These are phyloP conservation scores for Heterodera filipjevi DNA, from an alignment of 2,888 invertebrate genomes.

Conservation along the genomic window DNA sequence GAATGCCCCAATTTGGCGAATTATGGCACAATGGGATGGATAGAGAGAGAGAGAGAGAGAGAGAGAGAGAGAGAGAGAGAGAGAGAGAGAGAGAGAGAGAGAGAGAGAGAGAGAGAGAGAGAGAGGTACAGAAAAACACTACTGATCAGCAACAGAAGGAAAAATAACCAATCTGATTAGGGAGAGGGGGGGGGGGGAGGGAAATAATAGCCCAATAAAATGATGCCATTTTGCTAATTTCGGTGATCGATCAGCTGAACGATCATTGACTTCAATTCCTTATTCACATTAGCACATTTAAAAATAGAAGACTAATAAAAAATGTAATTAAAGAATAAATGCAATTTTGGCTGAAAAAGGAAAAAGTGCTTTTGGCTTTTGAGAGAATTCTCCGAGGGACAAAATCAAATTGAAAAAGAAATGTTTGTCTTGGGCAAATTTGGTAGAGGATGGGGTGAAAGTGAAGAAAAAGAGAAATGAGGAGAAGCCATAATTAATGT, in stretches of 20 bases:
- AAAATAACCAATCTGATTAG: too few relatives aligned
- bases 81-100: too few relatives aligned
- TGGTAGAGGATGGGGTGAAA: not conserved
- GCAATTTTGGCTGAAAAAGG: not conserved
- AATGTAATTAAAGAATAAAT: not conserved
- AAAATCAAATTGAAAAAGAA: not conserved
- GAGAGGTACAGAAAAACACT: not conserved
- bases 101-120: not conserved
- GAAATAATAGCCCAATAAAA: too few relatives aligned
- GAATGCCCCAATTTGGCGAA: conserved; percentile 10
- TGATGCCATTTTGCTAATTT: too few relatives aligned
- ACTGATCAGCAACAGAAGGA: too few relatives aligned
- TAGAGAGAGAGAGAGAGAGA: too few relatives aligned
- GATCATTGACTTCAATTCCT: too few relatives aligned
- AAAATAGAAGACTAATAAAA: too few relatives aligned
- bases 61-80: not conserved
- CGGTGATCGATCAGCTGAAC: too few relatives aligned
- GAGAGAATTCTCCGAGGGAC: not conserved
- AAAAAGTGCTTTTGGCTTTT: not conserved
- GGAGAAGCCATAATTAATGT: not conserved
- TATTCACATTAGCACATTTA: too few relatives aligned
- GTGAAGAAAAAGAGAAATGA: not conserved
- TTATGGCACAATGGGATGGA: not conserved
- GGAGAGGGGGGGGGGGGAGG: too few relatives aligned
- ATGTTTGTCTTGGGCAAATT: conserved; percentile 14